Base-by-base conservation (phyloP, 1,140 invertebrate species). In the Pteromalus puparum region DNA sequence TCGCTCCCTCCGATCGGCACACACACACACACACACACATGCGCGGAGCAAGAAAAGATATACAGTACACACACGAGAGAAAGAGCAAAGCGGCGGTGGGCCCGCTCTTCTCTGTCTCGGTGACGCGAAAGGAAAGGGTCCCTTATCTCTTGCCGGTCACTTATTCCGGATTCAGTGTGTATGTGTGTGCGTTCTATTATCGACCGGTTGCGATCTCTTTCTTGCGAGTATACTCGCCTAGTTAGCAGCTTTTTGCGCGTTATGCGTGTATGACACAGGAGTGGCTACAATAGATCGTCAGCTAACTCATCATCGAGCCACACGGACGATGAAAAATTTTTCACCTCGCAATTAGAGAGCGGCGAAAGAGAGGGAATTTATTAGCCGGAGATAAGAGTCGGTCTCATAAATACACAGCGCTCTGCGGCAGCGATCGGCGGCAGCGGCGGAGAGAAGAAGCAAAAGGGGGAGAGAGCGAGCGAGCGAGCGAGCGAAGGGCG, bases 401-500 rank as follows among this genome's bases (percentile, higher is more conserved):
- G 82, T 75, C 88, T 89, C 89, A 90, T 89, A 90, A 88, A 89
- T 89, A 88, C 87, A 84, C 80, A 21, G 82, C 48, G 48, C 5
- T 48, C 46, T 2, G 48, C 48, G 10, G 76, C 73, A 65, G 80
- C 72, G 48, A 53, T 53, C 48, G 48, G 48, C 48, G 48, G 76
- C 73, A 46, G 80, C 72, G 77, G 30, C 18, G 28, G 28, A 24
- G 28, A 24, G 48, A 61, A 21, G 73, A 65, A 61, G 65, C 38
- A 21, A 74, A 34, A 24, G 46, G 79, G n/a, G 12, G 73, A 82
- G 81, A 85, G 72, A 24, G 46, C 75, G n/a, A 5, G 73, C 80
- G 81, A 85, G 72, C 30, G 30, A 88, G 89, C 87, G 88, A 88
- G 88, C 90, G 91, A 92, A 91, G 91, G 91, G 91, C 90, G 90